These are phyloP conservation scores for Solenodon paradoxus DNA, from an alignment of 2,113 vertebrate species.

Conservation along the genomic window DNA sequence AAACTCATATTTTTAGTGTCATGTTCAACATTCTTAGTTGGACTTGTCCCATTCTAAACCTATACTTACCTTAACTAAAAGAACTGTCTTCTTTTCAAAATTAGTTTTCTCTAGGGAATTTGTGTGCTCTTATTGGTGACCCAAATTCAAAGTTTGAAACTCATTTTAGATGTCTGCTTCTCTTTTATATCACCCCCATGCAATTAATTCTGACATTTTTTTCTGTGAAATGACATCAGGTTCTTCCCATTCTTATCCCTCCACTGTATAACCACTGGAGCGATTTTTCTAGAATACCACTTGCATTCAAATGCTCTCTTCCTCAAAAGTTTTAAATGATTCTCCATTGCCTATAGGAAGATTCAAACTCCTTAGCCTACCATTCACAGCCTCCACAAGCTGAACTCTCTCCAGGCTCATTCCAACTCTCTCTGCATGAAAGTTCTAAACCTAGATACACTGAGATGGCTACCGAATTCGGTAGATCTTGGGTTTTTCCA, in stretches of 20 bases:
- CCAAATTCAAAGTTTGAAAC: not conserved
- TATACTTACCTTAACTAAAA: not conserved
- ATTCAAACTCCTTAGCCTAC: not conserved
- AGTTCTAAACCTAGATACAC: not conserved
- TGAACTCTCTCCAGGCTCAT: not conserved
- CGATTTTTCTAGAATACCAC: not conserved
- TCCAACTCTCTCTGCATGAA: not conserved
- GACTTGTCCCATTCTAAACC: not conserved
- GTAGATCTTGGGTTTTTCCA: not conserved
- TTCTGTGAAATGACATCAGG: not conserved
- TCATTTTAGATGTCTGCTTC: not conserved
- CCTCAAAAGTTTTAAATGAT: not conserved
- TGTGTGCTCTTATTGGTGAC: not conserved
- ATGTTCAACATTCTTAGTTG: not conserved
- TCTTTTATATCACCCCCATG: not conserved
- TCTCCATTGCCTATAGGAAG: not conserved
- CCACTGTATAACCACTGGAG: not conserved
- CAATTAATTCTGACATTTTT: not conserved
- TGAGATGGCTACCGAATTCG: not conserved
- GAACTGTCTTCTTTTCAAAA: constrained; percentile 14
- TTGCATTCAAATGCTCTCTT: not conserved
- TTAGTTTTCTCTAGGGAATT: not conserved
- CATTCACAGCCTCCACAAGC: not conserved
- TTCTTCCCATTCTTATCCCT: not conserved
- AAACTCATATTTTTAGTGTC: not conserved